A percentile compares a stretch with the other conserved stretches of the same genome.
Evolutionary conservation across 1,140 invertebrate genomes (phyloP).

Genomic region (Heliconius himera): DNA sequence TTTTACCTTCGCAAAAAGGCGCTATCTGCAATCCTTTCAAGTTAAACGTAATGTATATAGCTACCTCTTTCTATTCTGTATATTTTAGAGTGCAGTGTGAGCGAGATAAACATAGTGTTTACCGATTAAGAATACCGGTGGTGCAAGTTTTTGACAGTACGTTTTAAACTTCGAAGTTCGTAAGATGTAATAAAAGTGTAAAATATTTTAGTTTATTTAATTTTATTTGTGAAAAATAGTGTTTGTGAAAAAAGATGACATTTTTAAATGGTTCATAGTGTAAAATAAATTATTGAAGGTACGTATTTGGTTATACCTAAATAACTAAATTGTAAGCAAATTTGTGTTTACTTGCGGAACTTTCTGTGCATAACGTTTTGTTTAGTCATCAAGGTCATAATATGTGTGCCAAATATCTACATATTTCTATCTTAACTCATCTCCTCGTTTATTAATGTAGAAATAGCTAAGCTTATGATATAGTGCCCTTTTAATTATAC

Average conservation of each 20-base stretch:
- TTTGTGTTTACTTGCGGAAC: conserved; percentile 50
- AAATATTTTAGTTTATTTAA: conserved; percentile 43
- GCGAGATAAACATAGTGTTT: conserved; percentile 27
- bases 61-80: conserved; percentile 48
- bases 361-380: conserved; percentile 53
- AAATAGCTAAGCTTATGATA: neutral
- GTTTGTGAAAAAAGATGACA: conserved; percentile 23
- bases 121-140: conserved; percentile 54
- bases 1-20: conserved; percentile 80
- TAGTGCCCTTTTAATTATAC: no score
- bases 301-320: conserved; percentile 42
- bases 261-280: conserved; percentile 37
- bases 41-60: conserved; percentile 26
- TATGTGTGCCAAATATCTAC: conserved; percentile 30
- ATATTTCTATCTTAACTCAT: neutral
- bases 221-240: conserved; percentile 29
- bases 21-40: conserved; percentile 63
- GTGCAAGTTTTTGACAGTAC: conserved; percentile 78
- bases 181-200: conserved; percentile 50
- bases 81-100: neutral
- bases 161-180: conserved; percentile 55
- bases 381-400: conserved; percentile 64
- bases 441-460: neutral
- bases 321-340: conserved; percentile 44
- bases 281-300: conserved; percentile 38